Evolutionary conservation across 2,113 vertebrate species (phyloP), one percentile per base, ranked within the genome.

Genomic region (Phyllostomus hastatus): DNA sequence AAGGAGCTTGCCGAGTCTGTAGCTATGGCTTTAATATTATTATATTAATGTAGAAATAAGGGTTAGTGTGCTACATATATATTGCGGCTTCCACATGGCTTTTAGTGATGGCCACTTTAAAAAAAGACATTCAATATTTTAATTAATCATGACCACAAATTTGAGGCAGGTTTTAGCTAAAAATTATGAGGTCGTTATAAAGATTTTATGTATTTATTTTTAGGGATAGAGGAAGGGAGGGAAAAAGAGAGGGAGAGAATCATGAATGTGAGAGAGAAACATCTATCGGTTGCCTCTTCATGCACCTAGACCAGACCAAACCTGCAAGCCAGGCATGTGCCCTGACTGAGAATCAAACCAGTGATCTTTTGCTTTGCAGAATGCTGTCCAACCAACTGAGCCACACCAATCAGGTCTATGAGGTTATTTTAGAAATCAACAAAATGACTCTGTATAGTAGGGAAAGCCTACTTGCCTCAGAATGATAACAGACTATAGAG

Each of bases 21-120:
- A 82, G 12, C 19, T 87, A 33, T 89, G 26, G 1, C 9, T 96
- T 83, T 78, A 46, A 67, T 90, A 89, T 83, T 67, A 20, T 90
- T 89, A 79, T 66, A 92, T 66, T 61, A 54, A 87, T n/a, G 3
- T 15, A 96, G 24, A 95, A 96, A 61, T 81, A 70, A 83, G 26
- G 85, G 31, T 76, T 33, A 70, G 10, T 19, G 22, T 91, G 24
- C 41, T 28, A 26, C 24, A 73, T 26, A 73, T 46, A 69, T 43
- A 46, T 38, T 87, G 11, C 38, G 52, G 15, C 6, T 48, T 20
- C 54, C 73, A 75, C 52, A 57, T 9, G 93, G 20, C 28, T 70
- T 88, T 93, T 54, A 48, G 5, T 54, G 46, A 52, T 38, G 90
- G 64, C 35, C 72, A 66, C 54, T 67, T 91, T 91, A 8, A 83